Evolutionary conservation across 2,797 vertebrate species (phyloP).

Genomic region (Enteromius thamalakanensis): DNA sequence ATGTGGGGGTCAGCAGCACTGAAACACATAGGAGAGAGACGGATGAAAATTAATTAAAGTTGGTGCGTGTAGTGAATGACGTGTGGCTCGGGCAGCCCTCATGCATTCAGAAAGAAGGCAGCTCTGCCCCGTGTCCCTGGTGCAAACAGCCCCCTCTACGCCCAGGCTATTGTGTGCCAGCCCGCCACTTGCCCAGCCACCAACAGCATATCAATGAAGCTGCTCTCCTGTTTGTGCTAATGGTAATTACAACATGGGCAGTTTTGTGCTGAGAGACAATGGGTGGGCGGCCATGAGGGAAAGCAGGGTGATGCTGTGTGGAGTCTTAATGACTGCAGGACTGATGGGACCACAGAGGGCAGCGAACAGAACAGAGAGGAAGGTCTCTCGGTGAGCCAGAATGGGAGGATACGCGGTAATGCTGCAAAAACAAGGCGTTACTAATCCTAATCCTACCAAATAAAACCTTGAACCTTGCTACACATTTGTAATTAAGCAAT

Average conservation of each 20-base stretch:
- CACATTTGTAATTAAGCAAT: conserved; percentile 10
- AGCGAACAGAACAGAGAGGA: conserved; percentile 64
- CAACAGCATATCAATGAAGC: conserved; percentile 95
- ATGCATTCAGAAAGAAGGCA: conserved; percentile 90
- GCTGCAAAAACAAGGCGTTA: conserved; percentile 38
- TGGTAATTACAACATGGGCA: conserved; percentile 99
- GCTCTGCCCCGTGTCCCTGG: conserved; percentile 82
- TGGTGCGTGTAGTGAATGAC: conserved; percentile 89
- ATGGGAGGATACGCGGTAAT: conserved; percentile 30
- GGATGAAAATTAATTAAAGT: conserved; percentile 99
- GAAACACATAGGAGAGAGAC: conserved; percentile 82
- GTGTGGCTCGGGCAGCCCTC: conserved; percentile 87
- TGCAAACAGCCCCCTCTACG: conserved; percentile 74
- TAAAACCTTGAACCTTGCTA: conserved; percentile 1
- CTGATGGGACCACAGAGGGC: conserved; percentile 64
- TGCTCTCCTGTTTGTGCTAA: conserved; percentile 86
- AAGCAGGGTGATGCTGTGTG: conserved; percentile 46
- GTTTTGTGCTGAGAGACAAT: conserved; percentile 93
- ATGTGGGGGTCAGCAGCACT: conserved; percentile 77
- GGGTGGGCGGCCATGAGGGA: conserved; percentile 60
- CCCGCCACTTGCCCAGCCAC: conserved; percentile 83
- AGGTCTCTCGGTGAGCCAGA: conserved; percentile 37
- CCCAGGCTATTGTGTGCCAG: conserved; percentile 89
- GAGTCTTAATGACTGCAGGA: conserved; percentile 63
- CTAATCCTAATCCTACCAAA: neutral